Percentiles rank a stretch among this genome's conserved stretches.
Evolutionary conservation across 2,113 vertebrate species (phyloP).

Genomic region (Pungitius pungitius): DNA sequence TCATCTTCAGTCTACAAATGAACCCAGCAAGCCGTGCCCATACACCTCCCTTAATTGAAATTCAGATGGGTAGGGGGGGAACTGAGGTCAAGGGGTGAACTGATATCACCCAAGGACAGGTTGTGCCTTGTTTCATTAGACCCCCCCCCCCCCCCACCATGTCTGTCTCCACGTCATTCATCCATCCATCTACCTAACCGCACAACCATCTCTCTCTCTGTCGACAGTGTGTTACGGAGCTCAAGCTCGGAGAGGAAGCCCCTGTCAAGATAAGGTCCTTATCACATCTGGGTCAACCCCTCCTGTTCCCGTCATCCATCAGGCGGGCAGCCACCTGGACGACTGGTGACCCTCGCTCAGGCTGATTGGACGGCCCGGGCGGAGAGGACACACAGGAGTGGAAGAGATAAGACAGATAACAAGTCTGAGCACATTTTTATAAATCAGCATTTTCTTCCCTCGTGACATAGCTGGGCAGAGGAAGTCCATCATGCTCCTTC

Average conservation of each 20-base stretch:
- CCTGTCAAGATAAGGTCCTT: constrained; percentile 78
- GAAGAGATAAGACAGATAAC: constrained; percentile 57
- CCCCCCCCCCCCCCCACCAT: not conserved
- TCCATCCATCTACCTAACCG: constrained; percentile 56
- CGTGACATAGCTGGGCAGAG: not conserved
- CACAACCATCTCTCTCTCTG: constrained; percentile 72
- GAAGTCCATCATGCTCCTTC: not conserved
- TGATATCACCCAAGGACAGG: constrained; percentile 70
- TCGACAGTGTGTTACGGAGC: constrained; percentile 69
- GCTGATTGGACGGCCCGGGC: constrained; percentile 44
- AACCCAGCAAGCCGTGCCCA: not conserved
- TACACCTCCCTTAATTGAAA: not conserved
- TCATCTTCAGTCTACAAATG: not conserved
- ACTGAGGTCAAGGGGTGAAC: constrained; percentile 56
- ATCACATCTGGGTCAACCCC: constrained; percentile 64
- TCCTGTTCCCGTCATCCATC: constrained; percentile 75
- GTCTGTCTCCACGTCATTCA: constrained; percentile 59
- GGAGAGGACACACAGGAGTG: constrained; percentile 43
- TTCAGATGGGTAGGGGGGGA: constrained; percentile 19
- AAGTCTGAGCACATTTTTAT: constrained; percentile 44
- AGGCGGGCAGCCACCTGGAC: constrained; percentile 71
- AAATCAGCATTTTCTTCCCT: constrained; percentile 26
- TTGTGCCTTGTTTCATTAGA: constrained; percentile 70
- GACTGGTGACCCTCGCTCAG: constrained; percentile 68
- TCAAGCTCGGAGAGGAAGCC: constrained; percentile 73